These are phyloP conservation scores for Bucco capensis DNA, from an alignment of 2,113 vertebrate species.

Conservation along the genomic window DNA sequence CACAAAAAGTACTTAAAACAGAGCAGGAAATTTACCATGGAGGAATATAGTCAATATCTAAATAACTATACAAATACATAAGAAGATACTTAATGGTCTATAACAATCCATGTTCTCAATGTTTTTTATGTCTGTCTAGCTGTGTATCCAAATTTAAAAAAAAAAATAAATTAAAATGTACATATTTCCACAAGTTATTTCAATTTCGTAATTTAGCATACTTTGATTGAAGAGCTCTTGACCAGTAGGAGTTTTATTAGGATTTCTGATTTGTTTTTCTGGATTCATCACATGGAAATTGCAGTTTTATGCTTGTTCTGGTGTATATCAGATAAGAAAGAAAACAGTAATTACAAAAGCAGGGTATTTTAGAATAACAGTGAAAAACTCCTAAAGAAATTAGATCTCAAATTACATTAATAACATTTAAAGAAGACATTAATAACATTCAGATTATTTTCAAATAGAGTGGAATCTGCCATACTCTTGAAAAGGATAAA, in stretches of 20 bases:
- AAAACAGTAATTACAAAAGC: not conserved
- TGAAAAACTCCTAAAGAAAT: not conserved
- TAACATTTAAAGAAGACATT: not conserved
- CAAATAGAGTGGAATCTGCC: not conserved
- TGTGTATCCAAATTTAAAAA: not conserved
- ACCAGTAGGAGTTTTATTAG: not conserved
- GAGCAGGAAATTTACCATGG: not conserved
- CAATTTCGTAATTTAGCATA: no score
- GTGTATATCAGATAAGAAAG: not conserved
- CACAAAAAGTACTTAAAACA: not conserved
- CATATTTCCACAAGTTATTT: no score
- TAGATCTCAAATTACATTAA: not conserved
- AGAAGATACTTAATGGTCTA: not conserved
- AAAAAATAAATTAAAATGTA: no score
- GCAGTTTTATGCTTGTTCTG: not conserved
- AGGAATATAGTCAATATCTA: not conserved
- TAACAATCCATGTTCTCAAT: not conserved
- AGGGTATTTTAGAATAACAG: not conserved
- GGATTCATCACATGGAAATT: not conserved
- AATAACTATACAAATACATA: not conserved
- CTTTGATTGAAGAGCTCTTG: not conserved
- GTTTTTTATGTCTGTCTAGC: not conserved
- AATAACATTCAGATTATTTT: not conserved
- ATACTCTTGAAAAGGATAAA: not conserved
- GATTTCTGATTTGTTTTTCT: not conserved